Evolutionary conservation across 2,797 vertebrate species (phyloP), one percentile per base, ranked within the genome.

Genomic region (Fistularia commersonii): DNA sequence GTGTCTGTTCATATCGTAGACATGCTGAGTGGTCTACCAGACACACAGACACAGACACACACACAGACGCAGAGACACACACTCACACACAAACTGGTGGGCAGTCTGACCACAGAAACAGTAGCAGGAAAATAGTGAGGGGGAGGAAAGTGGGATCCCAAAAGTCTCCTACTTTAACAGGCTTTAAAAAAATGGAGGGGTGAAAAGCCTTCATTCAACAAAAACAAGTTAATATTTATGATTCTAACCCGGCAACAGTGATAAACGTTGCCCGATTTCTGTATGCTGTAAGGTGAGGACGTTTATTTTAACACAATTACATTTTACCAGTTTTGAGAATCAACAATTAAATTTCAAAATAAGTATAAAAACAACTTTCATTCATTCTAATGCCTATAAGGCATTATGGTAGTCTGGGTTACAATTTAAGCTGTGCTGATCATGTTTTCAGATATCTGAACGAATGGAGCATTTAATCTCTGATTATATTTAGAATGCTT

Each of bases 1-100:
- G 54, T 56, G 14, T 38, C 32, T 48, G 38, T 70, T 48, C 14
- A 8, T 66, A 72, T 48, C 72, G 72, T 72, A 55, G 65, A 78
- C 48, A 61, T 39, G 34, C 58, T 48, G 75, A 87, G 61, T 79
- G 71, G 67, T 83, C 54, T 69, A 75, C 53, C 79, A 84, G 64
- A 80, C 61, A 61, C 51, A 45, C 45, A 43, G 45, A 46, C 57
- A 52, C 13, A 51, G 61, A 61, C 42, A 50, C 59, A 62, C 55
- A 54, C 49, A 58, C 54, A 35, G 43, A 49, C 48, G 4, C 23
- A 23, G 2, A 23, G 2, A 23, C 23, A 23, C 23, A 23, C 23
- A 23, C 23, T 2, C 23, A 23, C 23, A 11, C 69, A 76, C 65
- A 74, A 77, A 81, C 63, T n/a, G n/a, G n/a, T n/a, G n/a, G n/a